Conservation (phyloP, 1,140 invertebrate genomes). For the Ceratosolen fusciceps region DNA sequence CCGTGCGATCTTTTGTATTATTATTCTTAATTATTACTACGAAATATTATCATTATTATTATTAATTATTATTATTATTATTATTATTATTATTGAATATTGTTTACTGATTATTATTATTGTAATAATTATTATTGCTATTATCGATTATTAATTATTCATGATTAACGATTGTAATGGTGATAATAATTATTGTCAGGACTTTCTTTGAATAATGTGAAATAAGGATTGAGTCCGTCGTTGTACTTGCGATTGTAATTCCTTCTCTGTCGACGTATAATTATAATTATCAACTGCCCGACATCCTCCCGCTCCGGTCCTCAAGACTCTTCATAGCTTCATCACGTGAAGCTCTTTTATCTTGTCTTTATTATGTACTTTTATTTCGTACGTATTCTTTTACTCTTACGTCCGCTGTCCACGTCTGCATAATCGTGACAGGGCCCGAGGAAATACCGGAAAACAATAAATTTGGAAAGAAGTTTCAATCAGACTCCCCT, state of each 20-base stretch:
- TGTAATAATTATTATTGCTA: slow-evolving; percentile 31
- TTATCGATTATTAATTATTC: slow-evolving; percentile 33
- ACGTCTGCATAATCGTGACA: slow-evolving; percentile 48
- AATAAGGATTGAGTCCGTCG: slow-evolving; percentile 50
- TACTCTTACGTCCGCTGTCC: slow-evolving; percentile 49
- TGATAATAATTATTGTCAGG: too few species aligned
- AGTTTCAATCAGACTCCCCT: slow-evolving; percentile 40
- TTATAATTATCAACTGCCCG: slow-evolving; percentile 26
- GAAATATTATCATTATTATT: slow-evolving; percentile 59
- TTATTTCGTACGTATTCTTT: slow-evolving; percentile 53
- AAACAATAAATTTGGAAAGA: slow-evolving; percentile 17
- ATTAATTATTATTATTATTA: slow-evolving; percentile 57
- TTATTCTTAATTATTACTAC: slow-evolving; percentile 58
- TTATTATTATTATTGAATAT: slow-evolving; percentile 55
- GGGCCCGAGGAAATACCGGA: slow-evolving; percentile 19
- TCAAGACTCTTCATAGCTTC: slow-evolving; percentile 32
- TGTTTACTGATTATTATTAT: slow-evolving; percentile 52
- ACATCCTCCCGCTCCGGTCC: slow-evolving; percentile 53
- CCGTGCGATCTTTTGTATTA: slow-evolving; percentile 57
- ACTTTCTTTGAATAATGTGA: too few species aligned
- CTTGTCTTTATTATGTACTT: slow-evolving; percentile 51
- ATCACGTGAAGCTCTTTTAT: slow-evolving; percentile 18
- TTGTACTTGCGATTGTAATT: slow-evolving; percentile 61
- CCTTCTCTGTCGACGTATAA: slow-evolving; percentile 49
- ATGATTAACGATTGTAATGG: too few species aligned